Percentiles rank a stretch among this genome's conserved stretches.
Evolutionary conservation across 2,888 invertebrate genomes (phyloP).

Genomic region (Pemphredon lugubris): DNA sequence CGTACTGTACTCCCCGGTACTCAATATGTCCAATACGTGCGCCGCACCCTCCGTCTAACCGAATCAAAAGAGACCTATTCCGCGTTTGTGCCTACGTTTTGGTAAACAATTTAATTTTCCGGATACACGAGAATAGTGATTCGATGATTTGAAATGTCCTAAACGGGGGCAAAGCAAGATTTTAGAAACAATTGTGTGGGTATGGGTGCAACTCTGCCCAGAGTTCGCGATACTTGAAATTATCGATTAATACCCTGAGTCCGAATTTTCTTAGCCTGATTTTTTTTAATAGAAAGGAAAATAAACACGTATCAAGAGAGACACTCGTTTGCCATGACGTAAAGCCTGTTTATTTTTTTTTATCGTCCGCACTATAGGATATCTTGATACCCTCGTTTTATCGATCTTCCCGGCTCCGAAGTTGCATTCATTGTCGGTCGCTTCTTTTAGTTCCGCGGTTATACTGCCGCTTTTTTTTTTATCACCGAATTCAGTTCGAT

Average conservation of each 20-base stretch:
- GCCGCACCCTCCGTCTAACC: constrained; percentile 58
- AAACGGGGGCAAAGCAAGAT: too few relatives aligned
- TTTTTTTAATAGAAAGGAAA: neutral
- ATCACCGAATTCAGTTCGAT: constrained; percentile 43
- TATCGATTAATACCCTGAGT: too few relatives aligned
- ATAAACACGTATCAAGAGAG: neutral
- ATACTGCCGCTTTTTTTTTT: constrained; percentile 53
- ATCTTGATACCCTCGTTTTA: neutral
- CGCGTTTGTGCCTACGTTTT: constrained; percentile 16
- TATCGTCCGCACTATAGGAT: too few relatives aligned
- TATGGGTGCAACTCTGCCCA: neutral
- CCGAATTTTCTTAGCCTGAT: too few relatives aligned
- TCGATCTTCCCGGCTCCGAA: neutral
- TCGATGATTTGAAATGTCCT: neutral
- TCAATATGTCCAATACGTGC: constrained; percentile 73
- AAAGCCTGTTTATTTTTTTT: too few relatives aligned
- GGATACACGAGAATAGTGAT: neutral
- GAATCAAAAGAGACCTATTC: constrained; percentile 61
- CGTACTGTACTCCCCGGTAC: constrained; percentile 57
- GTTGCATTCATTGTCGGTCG: constrained; percentile 8
- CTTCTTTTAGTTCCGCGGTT: constrained; percentile 18
- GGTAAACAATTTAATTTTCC: neutral
- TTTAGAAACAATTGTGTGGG: neutral
- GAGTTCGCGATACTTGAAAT: too few relatives aligned
- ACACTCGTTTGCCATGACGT: too few relatives aligned